Evolutionary conservation across 2,797 vertebrate species (phyloP), one percentile per base, ranked within the genome.

Genomic region (Xenopus petersii): DNA sequence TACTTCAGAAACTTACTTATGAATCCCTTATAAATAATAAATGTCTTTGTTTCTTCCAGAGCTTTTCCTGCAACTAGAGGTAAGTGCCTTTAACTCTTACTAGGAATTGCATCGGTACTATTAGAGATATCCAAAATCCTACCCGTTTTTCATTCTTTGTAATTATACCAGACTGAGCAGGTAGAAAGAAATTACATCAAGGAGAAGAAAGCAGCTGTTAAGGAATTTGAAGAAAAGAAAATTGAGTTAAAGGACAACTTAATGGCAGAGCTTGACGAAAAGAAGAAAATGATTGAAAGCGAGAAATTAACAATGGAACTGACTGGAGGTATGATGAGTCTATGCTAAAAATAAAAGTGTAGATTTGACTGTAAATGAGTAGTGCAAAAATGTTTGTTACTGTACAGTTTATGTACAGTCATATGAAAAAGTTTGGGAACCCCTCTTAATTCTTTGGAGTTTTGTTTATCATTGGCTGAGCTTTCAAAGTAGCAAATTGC

Each of bases 281-380:
- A 99, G 80, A 99, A 98, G 83, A 99, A 99, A 86, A 98, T 99
- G 97, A 96, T 99, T 0, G 98, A 99, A 86, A 99, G 97, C 9
- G 97, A 99, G 80, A 98, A 98, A 82, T 83, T 99, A 79, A 99
- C 96, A n/a, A 98, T 99, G 97, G 98, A 99, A 84, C 90, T 99
- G 83, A 99, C 96, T 0, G 97, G 97, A 84, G 98, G 98, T 98
- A 90, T 75, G 87, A 0, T 30, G n/a, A 56, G 2, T 56, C 49
- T 12, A 12, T 12, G 11, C 15, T 10, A 10, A 51, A 51, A 51
- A 10, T 51, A 51, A 12, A 51, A 10, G 3, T 6, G 4, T 6
- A 30, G 2, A 30, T 30, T 42, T 42, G 3, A 42, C 0, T 42
- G 36, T 42, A 42, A 42, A 42, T 42, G 36, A 42, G 36, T 6